A percentile compares a stretch with the other conserved stretches of the same genome.
Conservation (phyloP, 2,888 invertebrate species). For the Quadroppia sp. region DNA sequence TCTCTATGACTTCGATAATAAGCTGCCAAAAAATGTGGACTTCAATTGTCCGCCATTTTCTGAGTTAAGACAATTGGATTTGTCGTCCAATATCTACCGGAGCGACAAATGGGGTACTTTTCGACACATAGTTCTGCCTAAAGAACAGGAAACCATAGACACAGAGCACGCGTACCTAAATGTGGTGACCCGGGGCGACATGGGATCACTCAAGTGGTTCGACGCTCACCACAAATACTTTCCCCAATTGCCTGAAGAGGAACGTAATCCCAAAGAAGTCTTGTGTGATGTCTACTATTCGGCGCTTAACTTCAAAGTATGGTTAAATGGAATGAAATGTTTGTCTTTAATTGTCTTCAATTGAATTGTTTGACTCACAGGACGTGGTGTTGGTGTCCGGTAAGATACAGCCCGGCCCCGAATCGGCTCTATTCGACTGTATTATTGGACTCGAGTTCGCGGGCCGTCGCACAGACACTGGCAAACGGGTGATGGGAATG, state of each 20-base stretch:
- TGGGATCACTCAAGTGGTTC: constrained; percentile 28
- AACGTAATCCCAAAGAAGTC: constrained; percentile 52
- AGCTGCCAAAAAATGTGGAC: constrained; percentile 52
- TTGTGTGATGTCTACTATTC: constrained; percentile 59
- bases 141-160: constrained; percentile 2
- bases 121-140: constrained; percentile 3
- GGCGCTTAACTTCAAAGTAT: constrained; percentile 56
- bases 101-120: constrained; percentile 50
- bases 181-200: constrained; percentile 49
- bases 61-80: constrained; percentile 52
- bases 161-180: constrained; percentile 30
- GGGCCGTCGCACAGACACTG: constrained; percentile 65
- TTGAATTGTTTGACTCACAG: constrained; percentile 53
- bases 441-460: constrained; percentile 90
- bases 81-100: constrained; percentile 60
- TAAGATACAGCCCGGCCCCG: constrained; percentile 27
- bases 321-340: not conserved
- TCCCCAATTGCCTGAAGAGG: constrained; percentile 51
- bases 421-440: constrained; percentile 62
- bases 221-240: constrained; percentile 66
- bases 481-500: constrained; percentile 84
- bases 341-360: constrained; percentile 64
- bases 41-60: constrained; percentile 23
- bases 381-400: constrained; percentile 37
- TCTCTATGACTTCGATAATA: constrained; percentile 39